Evolutionary conservation across 2,113 vertebrate genomes (phyloP).

Genomic region (Oreochromis niloticus): DNA sequence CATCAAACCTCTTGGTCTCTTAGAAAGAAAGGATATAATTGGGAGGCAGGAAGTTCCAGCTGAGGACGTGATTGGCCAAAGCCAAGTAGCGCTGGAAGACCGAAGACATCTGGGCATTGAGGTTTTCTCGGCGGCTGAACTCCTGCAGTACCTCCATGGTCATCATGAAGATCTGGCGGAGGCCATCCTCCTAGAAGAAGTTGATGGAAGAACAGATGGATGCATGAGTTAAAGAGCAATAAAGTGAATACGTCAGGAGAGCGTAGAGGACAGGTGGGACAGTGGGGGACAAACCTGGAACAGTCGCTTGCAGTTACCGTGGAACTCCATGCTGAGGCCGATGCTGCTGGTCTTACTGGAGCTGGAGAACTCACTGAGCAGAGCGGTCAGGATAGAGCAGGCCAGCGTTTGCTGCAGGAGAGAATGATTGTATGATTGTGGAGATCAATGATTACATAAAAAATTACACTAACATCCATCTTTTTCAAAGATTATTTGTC

Average conservation of each 20-base stretch:
- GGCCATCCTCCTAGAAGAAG: slow-evolving; percentile 84
- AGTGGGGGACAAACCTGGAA: slow-evolving; percentile 81
- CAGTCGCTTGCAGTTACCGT: slow-evolving; percentile 94
- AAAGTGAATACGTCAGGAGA: background rate
- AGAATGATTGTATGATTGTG: background rate
- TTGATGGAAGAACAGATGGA: background rate
- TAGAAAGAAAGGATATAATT: slow-evolving; percentile 92
- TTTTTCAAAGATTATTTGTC: background rate
- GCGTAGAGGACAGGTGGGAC: background rate
- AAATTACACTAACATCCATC: background rate
- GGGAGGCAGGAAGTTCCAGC: slow-evolving; percentile 98
- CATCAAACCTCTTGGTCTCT: background rate
- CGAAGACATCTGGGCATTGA: slow-evolving; percentile 94
- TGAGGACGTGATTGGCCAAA: slow-evolving; percentile 96
- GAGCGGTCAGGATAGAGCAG: slow-evolving; percentile 95
- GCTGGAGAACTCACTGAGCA: slow-evolving; percentile 97
- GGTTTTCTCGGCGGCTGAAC: slow-evolving; percentile 91
- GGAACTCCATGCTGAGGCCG: slow-evolving; percentile 98
- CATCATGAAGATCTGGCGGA: slow-evolving; percentile 92
- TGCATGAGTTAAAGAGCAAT: background rate
- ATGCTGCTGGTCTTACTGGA: slow-evolving; percentile 99
- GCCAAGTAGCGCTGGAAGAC: slow-evolving; percentile 97
- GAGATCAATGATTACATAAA: background rate
- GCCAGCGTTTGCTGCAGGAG: slow-evolving; percentile 90
- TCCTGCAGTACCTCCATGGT: slow-evolving; percentile 97